Evolutionary conservation across 37 sponge, comb jelly and placozoan species (phyloP).

Genomic region (Hormiphora californensis): DNA sequence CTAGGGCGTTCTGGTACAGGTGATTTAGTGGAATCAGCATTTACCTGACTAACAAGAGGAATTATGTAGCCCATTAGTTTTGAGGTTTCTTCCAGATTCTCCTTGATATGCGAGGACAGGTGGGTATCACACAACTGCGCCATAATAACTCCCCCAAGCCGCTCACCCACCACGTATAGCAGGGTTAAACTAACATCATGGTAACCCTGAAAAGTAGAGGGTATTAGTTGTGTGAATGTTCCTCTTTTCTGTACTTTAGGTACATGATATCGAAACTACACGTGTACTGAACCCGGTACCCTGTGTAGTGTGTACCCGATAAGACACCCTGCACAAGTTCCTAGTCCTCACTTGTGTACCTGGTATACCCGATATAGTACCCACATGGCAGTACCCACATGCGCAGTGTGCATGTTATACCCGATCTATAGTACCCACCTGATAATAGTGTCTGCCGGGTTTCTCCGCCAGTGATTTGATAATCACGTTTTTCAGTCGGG

Average conservation of each 20-base stretch:
- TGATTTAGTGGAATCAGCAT: not conserved
- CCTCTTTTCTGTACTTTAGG: no score
- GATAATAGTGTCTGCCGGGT: slow-evolving; percentile 15
- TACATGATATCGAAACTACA: no score
- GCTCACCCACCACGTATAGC: slow-evolving; percentile 49
- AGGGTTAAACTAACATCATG: slow-evolving; percentile 44
- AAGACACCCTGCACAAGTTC: no score
- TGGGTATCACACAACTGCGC: not conserved
- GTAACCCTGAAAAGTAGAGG: slow-evolving; percentile 4
- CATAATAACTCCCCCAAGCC: not conserved
- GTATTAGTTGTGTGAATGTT: not conserved
- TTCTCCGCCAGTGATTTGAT: slow-evolving; percentile 39
- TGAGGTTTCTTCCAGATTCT: slow-evolving; percentile 46
- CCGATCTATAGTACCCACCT: no score
- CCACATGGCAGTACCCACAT: no score
- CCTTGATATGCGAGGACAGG: slow-evolving; percentile 20
- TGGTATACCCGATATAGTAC: no score
- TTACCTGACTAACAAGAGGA: slow-evolving; percentile 45
- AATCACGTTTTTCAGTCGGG: slow-evolving; percentile 19
- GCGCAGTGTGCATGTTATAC: no score
- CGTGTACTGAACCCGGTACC: no score
- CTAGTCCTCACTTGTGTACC: no score
- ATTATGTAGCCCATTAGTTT: slow-evolving; percentile 14
- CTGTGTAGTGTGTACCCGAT: no score
- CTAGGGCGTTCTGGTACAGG: no score